Base-by-base conservation (phyloP, 2,888 invertebrate species). In the Meghimatium bilineatum region DNA sequence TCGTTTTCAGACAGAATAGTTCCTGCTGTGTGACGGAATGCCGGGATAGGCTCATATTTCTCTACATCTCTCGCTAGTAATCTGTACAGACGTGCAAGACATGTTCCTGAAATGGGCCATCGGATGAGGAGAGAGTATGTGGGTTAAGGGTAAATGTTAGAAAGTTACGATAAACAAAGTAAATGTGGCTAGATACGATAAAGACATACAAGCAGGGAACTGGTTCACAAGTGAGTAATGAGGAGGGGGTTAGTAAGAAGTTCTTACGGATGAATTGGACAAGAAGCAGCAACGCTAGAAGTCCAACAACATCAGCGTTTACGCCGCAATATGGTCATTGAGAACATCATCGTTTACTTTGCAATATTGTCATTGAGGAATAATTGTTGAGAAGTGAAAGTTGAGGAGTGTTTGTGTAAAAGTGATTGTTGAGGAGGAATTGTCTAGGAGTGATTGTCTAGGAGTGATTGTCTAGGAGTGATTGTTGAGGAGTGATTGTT, bases 401-500 rank as follows among this genome's bases (percentile, higher is more conserved):
- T 52, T 52, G 80, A 80, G 71, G 32, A 60, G 36, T 71, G 52
- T 34, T 49, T 49, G 26, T 52, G n/a, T 71, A 34, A 32, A 26
- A 36, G 49, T n/a, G 44, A 23, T 17, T 20, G 1, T 20, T n/a
- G 32, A 71, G 80, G 44, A n/a, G 32, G 71, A 71, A 52, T n/a
- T n/a, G 56, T 32, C 49, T 32, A 32, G 44, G 38, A 67, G 49
- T 34, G 66, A 63, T n/a, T 14, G 17, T 10, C 36, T 8, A 36
- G 38, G 34, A 63, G 66, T 29, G 52, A n/a, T 26, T 52, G 63
- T 63, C 8, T 63, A 36, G 32, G 29, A 78, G 66, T 36, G 52
- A 76, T 17, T 20, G n/a, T 69, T 66, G 32, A 67, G 38, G 69
- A 80, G 80, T 66, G 80, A 69, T 34, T 67, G 69, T 69, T 67